phyloP scores from a whole-genome alignment of 2,888 invertebrate species.

The Lochmaea crataegi region DNA sequence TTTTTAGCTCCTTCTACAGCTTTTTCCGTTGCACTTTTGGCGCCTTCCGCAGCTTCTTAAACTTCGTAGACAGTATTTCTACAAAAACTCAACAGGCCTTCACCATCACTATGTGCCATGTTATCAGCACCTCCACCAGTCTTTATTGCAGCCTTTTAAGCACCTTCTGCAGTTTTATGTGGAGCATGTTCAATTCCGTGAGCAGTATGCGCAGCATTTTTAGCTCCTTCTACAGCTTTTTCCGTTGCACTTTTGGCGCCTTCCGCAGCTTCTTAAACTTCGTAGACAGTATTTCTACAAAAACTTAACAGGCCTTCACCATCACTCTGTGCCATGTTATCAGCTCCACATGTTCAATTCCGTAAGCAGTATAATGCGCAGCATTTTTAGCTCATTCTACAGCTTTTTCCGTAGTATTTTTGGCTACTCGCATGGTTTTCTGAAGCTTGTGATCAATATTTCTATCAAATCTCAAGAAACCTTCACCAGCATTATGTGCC shows the following conservation, averaged over 20 bases:
- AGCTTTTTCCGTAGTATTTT: constrained; percentile 31
- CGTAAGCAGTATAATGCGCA: constrained; percentile 29
- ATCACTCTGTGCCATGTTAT: constrained; percentile 27
- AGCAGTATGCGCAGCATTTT: no score
- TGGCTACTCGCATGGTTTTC: constrained; percentile 38
- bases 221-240: constrained; percentile 19
- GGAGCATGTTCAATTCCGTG: no score
- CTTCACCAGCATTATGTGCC: no score
- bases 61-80: no score
- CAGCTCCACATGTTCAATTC: constrained; percentile 37
- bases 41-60: no score
- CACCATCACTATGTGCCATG: no score
- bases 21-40: no score
- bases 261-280: constrained; percentile 38
- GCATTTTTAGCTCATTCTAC: constrained; percentile 43
- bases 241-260: constrained; percentile 43
- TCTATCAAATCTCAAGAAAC: background rate
- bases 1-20: no score
- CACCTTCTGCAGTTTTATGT: no score
- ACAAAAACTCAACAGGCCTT: no score
- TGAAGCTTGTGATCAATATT: constrained; percentile 38
- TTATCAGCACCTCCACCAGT: no score
- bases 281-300: constrained; percentile 29
- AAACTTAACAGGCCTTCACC: background rate
- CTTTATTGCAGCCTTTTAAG: no score